phyloP scores from a whole-genome alignment of 1,140 invertebrate genomes.

The Bombus sibiricus region DNA sequence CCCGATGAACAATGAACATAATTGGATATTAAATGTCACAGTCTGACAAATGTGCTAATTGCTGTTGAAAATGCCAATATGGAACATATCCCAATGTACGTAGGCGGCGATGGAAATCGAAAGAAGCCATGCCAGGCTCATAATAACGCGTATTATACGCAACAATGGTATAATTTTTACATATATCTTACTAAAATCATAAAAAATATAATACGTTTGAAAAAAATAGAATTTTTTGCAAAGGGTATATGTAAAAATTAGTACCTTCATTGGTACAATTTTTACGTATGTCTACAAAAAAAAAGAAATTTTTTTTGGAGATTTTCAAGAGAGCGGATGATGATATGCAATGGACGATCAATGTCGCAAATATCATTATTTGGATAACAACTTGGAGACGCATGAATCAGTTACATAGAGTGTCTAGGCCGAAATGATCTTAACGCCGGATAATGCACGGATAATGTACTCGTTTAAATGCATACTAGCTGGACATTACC shows the following conservation, averaged over 20 bases:
- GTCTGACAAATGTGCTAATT: conserved; percentile 10
- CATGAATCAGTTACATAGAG: conserved; percentile 63
- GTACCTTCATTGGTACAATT: background rate
- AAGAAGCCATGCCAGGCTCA: background rate
- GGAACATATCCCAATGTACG: background rate
- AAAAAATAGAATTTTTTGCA: background rate
- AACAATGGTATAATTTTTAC: background rate
- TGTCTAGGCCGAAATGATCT: conserved; percentile 48
- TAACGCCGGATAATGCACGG: conserved; percentile 64
- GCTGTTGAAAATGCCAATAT: conserved; percentile 22
- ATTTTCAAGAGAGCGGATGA: background rate
- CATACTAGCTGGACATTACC: conserved; percentile 75
- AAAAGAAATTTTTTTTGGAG: background rate
- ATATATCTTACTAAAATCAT: background rate
- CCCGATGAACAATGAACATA: conserved; percentile 7
- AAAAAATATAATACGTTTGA: background rate
- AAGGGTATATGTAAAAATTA: background rate
- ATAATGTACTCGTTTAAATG: conserved; percentile 81
- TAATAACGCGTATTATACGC: background rate
- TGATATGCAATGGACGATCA: conserved; percentile 3
- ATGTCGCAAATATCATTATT: conserved; percentile 40
- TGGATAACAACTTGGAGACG: conserved; percentile 43
- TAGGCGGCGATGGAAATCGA: background rate
- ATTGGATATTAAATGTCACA: conserved; percentile 22
- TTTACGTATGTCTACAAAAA: background rate